Evolutionary conservation across 37 sponge, comb jelly and placozoan species (phyloP).

Genomic region (Ianthella basta): DNA sequence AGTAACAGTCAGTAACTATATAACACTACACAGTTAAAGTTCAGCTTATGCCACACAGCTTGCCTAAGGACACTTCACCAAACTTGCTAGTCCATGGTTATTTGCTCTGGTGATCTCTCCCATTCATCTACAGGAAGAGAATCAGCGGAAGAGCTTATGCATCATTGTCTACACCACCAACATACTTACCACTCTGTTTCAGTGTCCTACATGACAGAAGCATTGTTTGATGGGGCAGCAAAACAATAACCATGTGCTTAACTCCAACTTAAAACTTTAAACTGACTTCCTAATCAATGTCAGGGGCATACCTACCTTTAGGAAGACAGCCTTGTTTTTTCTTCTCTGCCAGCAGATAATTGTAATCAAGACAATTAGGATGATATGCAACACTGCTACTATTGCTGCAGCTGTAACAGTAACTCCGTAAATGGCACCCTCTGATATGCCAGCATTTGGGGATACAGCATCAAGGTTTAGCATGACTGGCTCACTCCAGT

Average conservation of each 20-base stretch:
- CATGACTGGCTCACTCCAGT: constrained; percentile 18
- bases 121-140: constrained; percentile 14
- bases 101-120: constrained; percentile 33
- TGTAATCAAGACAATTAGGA: not conserved
- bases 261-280: too few relatives aligned
- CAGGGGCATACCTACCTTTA: not conserved
- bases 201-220: not conserved
- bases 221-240: not conserved
- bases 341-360: constrained; percentile 14
- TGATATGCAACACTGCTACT: not conserved
- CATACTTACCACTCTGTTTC: constrained; percentile 30
- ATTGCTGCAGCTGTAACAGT: not conserved
- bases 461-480: not conserved
- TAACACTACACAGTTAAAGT: too few relatives aligned
- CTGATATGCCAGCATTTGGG: not conserved
- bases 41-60: not conserved
- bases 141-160: not conserved
- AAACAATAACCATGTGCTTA: too few relatives aligned
- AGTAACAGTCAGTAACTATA: too few relatives aligned
- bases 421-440: constrained; percentile 16
- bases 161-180: constrained; percentile 21
- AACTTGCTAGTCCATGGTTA: constrained; percentile 31
- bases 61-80: constrained; percentile 24
- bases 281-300: too few relatives aligned
- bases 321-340: constrained; percentile 21